Conservation (phyloP, 2,888 invertebrate species). For the Andrena flavipes region DNA sequence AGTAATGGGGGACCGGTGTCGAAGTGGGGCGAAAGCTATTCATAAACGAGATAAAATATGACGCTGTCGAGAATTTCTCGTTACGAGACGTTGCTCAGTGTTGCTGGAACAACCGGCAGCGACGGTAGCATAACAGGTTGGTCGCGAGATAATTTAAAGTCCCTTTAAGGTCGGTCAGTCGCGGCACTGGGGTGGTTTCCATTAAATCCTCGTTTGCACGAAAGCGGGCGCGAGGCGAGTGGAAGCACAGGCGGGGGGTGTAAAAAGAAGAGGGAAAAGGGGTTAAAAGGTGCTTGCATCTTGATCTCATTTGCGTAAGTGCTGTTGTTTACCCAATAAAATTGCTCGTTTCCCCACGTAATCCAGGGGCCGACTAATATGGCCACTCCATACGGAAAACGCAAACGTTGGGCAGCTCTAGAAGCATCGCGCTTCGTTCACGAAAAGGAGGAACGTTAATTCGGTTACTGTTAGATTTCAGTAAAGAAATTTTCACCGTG, state of each 20-base stretch:
- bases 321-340: conserved; percentile 59
- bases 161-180: conserved; percentile 66
- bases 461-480: neutral
- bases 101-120: conserved; percentile 25
- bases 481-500: neutral
- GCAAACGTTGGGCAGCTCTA: neutral
- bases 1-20: no score
- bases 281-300: conserved; percentile 67
- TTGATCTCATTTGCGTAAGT: conserved; percentile 77
- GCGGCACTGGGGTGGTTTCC: conserved; percentile 62
- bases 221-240: conserved; percentile 47
- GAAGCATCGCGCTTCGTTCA: neutral
- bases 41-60: conserved; percentile 7
- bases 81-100: conserved; percentile 5
- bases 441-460: neutral
- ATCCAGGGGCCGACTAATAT: neutral
- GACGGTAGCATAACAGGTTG: conserved; percentile 51
- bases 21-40: conserved; percentile 11
- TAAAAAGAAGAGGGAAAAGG: conserved; percentile 29
- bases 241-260: conserved; percentile 22
- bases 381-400: neutral
- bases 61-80: conserved; percentile 7
- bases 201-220: conserved; percentile 71
- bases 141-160: conserved; percentile 67
- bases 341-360: conserved; percentile 13